These are phyloP conservation scores for Gortyna flavago DNA, from an alignment of 2,888 invertebrate genomes.

Conservation along the genomic window DNA sequence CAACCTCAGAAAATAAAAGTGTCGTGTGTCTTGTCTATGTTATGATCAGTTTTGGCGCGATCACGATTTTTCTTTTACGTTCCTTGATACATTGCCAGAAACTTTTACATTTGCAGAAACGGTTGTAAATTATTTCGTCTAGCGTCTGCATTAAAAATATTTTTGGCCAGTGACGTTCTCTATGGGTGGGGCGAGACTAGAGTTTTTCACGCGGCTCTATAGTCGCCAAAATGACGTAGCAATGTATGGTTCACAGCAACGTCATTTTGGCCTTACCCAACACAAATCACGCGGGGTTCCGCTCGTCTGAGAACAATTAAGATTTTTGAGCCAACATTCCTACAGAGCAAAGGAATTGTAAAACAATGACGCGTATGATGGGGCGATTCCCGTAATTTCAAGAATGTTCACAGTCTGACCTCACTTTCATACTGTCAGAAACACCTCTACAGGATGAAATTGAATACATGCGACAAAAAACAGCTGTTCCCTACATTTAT, in stretches of 20 bases:
- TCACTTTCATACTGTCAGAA: background rate
- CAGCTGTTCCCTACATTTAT: background rate
- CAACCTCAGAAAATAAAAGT: background rate
- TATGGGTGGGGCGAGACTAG: background rate
- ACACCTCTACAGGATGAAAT: background rate
- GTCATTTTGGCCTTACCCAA: background rate
- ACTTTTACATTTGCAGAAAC: constrained; percentile 16
- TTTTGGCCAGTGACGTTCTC: constrained; percentile 13
- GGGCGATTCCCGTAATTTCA: background rate
- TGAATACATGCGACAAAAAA: no score
- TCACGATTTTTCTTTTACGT: background rate
- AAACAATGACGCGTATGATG: background rate
- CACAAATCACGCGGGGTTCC: background rate
- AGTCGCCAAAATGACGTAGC: constrained; percentile 1
- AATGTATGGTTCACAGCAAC: background rate
- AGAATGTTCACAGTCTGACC: background rate
- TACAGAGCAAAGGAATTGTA: background rate
- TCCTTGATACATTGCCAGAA: constrained; percentile 41
- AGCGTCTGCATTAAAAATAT: constrained; percentile 25
- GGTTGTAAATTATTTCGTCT: constrained; percentile 6
- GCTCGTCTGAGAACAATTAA: background rate
- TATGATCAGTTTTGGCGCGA: background rate
- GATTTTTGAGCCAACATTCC: background rate
- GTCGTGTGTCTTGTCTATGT: background rate
- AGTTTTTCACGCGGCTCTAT: background rate